Percentiles rank a stretch among this genome's conserved stretches.
These are phyloP conservation scores for Nettapus auritus DNA, from an alignment of 2,113 vertebrate genomes.

Conservation along the genomic window DNA sequence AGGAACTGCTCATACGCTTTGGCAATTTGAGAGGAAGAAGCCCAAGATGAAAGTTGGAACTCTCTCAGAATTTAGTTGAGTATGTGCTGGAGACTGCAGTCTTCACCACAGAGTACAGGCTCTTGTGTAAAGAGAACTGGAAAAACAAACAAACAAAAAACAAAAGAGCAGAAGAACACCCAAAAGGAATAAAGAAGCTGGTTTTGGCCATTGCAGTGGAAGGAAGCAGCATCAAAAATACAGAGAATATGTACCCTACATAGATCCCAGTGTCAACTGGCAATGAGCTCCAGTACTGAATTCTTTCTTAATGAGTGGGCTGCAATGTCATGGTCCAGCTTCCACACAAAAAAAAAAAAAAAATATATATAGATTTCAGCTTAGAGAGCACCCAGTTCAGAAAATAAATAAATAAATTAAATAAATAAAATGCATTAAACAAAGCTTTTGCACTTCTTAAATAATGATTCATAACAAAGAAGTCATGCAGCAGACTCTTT, in stretches of 20 bases:
- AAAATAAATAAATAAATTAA: background rate
- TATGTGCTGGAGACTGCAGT: background rate
- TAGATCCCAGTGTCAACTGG: background rate
- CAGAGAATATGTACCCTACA: background rate
- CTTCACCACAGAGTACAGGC: background rate
- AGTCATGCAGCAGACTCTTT: background rate
- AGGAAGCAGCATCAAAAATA: background rate
- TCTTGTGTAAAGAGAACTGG: background rate
- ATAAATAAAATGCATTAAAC: background rate
- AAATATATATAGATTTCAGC: background rate
- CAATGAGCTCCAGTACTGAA: background rate
- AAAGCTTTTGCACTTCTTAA: background rate
- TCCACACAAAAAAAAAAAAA: background rate
- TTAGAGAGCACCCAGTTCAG: background rate
- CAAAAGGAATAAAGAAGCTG: background rate
- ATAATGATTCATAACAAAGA: background rate
- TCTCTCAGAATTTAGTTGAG: background rate
- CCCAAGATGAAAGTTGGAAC: background rate
- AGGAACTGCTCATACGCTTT: background rate
- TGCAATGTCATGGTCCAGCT: background rate
- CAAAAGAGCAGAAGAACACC: background rate
- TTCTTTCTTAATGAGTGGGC: background rate
- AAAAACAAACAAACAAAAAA: background rate
- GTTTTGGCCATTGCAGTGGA: background rate
- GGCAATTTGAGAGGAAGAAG: background rate